Evolutionary conservation across 2,113 vertebrate genomes (phyloP).

Genomic region (Recurvirostra avosetta): DNA sequence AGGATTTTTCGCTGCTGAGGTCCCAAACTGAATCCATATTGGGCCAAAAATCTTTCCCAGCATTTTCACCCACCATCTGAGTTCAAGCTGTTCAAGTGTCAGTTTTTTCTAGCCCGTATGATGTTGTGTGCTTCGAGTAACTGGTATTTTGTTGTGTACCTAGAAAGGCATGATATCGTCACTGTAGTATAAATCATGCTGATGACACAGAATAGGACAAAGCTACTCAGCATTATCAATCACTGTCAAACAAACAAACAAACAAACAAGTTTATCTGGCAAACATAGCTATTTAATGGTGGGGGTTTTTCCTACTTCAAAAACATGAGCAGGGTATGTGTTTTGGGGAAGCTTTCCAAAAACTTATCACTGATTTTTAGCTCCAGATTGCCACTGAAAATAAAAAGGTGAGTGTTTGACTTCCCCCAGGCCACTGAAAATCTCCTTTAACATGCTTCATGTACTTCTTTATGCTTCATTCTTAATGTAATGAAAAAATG

Average conservation of each 20-base stretch:
- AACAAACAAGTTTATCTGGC: background rate
- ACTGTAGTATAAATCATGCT: background rate
- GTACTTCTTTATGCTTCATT: background rate
- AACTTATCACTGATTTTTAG: background rate
- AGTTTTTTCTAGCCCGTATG: background rate
- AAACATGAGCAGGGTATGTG: background rate
- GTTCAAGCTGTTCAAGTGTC: background rate
- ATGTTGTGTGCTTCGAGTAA: background rate
- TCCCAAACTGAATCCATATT: background rate
- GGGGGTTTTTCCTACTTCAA: background rate
- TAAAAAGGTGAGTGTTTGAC: background rate
- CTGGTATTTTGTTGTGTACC: background rate
- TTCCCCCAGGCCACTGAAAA: background rate
- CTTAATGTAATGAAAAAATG: background rate
- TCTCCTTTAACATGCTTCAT: background rate
- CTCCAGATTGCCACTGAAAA: background rate
- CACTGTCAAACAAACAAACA: background rate
- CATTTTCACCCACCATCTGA: background rate
- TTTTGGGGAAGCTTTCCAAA: background rate
- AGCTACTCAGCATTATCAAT: background rate
- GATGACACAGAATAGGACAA: background rate
- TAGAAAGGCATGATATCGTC: background rate
- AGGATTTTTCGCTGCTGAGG: background rate
- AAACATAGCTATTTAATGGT: background rate
- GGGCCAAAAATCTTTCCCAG: background rate